A percentile compares a stretch with the other conserved stretches of the same genome.
Evolutionary conservation across 1,140 invertebrate species (phyloP).

Genomic region (Magallana ariakensis): DNA sequence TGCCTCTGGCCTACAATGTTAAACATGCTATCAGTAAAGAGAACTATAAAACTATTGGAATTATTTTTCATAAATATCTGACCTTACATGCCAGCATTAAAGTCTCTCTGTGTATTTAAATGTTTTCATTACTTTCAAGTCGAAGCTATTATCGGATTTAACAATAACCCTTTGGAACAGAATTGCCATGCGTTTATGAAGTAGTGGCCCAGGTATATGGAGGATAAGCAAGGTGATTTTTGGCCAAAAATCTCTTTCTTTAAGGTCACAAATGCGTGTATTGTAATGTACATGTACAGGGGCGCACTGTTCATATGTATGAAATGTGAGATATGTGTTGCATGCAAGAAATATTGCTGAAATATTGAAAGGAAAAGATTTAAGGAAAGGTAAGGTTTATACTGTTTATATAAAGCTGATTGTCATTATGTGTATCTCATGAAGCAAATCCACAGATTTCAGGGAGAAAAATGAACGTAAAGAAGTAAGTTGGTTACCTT

Average conservation of each 20-base stretch:
- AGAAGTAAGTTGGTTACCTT: too few relatives aligned
- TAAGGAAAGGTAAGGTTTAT: too few relatives aligned
- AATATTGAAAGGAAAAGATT: too few relatives aligned
- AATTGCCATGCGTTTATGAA: neutral
- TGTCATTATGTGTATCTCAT: too few relatives aligned
- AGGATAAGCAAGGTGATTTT: neutral
- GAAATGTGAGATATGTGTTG: too few relatives aligned
- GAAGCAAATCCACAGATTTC: too few relatives aligned
- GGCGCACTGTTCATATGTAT: too few relatives aligned
- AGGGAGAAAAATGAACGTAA: too few relatives aligned
- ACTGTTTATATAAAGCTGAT: too few relatives aligned
- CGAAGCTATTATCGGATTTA: constrained; percentile 18
- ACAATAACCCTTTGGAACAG: neutral
- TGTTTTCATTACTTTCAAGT: constrained; percentile 18
- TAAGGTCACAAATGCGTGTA: neutral
- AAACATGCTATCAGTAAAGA: neutral
- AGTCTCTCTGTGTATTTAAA: constrained; percentile 24
- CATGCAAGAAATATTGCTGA: too few relatives aligned
- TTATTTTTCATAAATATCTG: neutral
- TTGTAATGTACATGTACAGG: neutral
- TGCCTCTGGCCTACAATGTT: neutral
- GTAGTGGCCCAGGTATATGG: neutral
- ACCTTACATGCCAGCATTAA: neutral
- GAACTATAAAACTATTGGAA: neutral
- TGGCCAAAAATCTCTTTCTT: neutral